These are phyloP conservation scores for Raja brachyura DNA, from an alignment of 2,113 vertebrate species.

Conservation along the genomic window DNA sequence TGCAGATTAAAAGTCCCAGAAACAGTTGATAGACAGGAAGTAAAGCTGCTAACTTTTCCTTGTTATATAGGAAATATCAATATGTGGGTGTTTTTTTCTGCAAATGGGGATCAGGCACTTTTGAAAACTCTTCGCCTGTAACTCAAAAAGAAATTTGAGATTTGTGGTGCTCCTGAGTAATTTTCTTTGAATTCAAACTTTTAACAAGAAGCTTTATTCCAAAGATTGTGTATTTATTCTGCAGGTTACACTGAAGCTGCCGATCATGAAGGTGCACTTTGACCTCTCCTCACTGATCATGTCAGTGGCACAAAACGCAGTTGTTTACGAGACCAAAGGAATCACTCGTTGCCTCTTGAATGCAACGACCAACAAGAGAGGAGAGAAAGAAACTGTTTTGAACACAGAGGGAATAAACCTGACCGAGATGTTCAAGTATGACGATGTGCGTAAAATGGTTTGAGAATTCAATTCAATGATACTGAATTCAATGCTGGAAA, in stretches of 20 bases:
- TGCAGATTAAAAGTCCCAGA: no score
- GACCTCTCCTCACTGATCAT: constrained; percentile 76
- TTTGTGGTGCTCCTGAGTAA: neutral
- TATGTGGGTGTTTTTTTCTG: neutral
- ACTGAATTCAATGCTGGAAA: no score
- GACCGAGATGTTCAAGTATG: constrained; percentile 73
- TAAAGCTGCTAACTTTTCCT: neutral
- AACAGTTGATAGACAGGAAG: no score
- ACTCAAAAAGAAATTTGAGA: neutral
- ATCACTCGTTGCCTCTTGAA: constrained; percentile 81
- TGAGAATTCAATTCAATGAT: neutral
- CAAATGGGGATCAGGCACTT: no score
- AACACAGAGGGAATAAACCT: constrained; percentile 93
- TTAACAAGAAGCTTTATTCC: neutral
- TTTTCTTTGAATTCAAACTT: neutral
- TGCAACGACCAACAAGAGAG: constrained; percentile 58
- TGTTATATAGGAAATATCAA: neutral
- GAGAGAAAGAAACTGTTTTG: constrained; percentile 64
- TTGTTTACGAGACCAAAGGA: constrained; percentile 78
- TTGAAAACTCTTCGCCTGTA: neutral
- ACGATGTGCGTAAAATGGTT: constrained; percentile 57
- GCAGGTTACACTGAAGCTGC: constrained; percentile 72
- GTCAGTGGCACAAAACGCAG: constrained; percentile 60
- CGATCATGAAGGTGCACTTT: constrained; percentile 75
- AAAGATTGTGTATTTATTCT: neutral